Evolutionary conservation across 2,797 vertebrate genomes (phyloP).

Genomic region (Gymnoscopelus braueri): DNA sequence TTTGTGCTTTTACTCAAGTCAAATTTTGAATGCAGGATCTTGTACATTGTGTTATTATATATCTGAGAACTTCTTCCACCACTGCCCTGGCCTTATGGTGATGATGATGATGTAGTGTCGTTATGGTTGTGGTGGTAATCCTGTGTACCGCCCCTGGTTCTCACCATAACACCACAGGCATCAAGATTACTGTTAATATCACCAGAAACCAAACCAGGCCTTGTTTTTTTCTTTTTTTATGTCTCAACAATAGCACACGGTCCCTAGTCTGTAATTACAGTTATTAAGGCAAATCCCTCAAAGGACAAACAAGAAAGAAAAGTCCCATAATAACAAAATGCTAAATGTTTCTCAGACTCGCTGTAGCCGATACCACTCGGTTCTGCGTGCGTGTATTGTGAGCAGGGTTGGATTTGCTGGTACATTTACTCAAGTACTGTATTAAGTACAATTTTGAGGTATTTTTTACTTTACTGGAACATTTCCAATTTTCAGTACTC

Average conservation of each 20-base stretch:
- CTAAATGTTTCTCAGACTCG: background rate
- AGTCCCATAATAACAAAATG: background rate
- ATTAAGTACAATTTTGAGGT: no score
- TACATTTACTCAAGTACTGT: no score
- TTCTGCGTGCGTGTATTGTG: background rate
- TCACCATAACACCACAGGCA: slow-evolving; percentile 15
- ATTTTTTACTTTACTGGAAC: no score
- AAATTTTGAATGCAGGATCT: no score
- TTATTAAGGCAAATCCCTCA: background rate
- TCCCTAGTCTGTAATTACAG: slow-evolving; percentile 8
- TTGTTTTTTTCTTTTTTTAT: background rate
- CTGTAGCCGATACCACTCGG: background rate
- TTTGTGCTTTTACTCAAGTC: no score
- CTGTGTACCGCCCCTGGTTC: background rate
- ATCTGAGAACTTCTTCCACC: no score
- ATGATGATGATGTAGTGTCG: background rate
- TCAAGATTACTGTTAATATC: slow-evolving; percentile 17
- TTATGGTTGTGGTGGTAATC: background rate
- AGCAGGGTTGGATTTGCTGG: no score
- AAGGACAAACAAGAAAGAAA: slow-evolving; percentile 5
- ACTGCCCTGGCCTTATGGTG: no score
- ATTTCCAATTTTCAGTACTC: no score
- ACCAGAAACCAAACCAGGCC: slow-evolving; percentile 6
- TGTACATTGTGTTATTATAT: no score
- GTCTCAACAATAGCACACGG: slow-evolving; percentile 6